Conservation (phyloP, 2,797 vertebrate species). For the Loris lydekkerianus region DNA sequence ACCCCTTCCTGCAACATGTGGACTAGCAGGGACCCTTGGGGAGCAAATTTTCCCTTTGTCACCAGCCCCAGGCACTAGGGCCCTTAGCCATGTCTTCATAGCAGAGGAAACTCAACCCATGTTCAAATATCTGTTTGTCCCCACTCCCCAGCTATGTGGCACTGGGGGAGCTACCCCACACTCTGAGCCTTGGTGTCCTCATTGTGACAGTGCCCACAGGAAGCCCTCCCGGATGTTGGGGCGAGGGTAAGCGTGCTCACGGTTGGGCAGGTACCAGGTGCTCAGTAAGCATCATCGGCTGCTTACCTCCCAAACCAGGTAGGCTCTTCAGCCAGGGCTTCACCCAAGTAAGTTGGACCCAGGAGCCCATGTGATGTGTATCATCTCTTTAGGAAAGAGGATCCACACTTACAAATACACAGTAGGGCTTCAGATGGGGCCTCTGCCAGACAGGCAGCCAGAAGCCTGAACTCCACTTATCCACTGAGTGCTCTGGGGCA, state of each 20-base stretch:
- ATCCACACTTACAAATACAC: neutral
- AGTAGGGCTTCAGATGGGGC: neutral
- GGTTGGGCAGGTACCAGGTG: neutral
- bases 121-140: neutral
- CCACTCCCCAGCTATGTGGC: neutral
- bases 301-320: neutral
- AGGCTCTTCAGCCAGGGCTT: neutral
- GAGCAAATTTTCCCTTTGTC: neutral
- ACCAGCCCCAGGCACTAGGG: neutral
- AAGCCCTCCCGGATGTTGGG: neutral
- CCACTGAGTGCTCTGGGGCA: neutral
- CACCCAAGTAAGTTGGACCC: neutral
- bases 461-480: neutral
- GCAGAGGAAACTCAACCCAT: neutral
- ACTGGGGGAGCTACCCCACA: neutral
- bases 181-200: neutral
- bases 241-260: neutral
- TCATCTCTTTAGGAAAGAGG: neutral
- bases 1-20: neutral
- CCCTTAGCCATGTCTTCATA: neutral
- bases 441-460: neutral
- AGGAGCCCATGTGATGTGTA: neutral
- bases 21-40: neutral
- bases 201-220: neutral
- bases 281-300: neutral